phyloP scores from a whole-genome alignment of 2,113 vertebrate species.

The Nyctereutes procyonoides region DNA sequence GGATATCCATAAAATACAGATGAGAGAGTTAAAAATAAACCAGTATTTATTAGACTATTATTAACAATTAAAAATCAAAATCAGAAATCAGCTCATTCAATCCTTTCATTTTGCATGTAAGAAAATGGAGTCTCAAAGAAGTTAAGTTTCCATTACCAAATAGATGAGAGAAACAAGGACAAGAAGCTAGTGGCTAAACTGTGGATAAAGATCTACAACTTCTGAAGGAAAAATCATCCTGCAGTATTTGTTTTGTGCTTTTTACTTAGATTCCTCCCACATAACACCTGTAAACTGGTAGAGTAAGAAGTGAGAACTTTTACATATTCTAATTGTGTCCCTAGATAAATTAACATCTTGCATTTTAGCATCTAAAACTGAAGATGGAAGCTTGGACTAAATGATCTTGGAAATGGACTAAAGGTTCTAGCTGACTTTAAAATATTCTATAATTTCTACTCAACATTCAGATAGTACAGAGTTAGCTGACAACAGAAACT shows the following conservation, averaged over 20 bases:
- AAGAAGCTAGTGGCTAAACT: background rate
- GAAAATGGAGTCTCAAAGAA: background rate
- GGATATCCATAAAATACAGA: background rate
- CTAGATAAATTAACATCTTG: conserved; percentile 12
- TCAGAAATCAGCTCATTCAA: conserved; percentile 49
- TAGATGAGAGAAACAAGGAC: background rate
- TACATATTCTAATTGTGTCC: conserved; percentile 10
- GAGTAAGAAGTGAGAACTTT: conserved; percentile 26
- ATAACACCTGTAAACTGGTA: conserved; percentile 21
- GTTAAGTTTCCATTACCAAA: background rate
- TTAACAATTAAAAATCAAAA: conserved; percentile 31
- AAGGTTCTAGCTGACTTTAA: conserved; percentile 8
- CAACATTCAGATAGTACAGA: background rate
- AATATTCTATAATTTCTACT: background rate
- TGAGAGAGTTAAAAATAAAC: conserved; percentile 41
- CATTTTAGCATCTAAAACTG: conserved; percentile 39
- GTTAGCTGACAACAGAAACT: conserved; percentile 21
- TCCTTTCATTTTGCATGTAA: background rate
- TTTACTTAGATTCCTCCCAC: conserved; percentile 50
- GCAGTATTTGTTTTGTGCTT: conserved; percentile 26
- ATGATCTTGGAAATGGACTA: background rate
- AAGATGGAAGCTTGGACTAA: background rate
- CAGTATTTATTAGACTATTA: background rate
- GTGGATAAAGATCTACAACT: background rate
- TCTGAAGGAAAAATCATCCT: background rate